Evolutionary conservation across 2,888 invertebrate genomes (phyloP).

Genomic region (Copidosoma aretas): DNA sequence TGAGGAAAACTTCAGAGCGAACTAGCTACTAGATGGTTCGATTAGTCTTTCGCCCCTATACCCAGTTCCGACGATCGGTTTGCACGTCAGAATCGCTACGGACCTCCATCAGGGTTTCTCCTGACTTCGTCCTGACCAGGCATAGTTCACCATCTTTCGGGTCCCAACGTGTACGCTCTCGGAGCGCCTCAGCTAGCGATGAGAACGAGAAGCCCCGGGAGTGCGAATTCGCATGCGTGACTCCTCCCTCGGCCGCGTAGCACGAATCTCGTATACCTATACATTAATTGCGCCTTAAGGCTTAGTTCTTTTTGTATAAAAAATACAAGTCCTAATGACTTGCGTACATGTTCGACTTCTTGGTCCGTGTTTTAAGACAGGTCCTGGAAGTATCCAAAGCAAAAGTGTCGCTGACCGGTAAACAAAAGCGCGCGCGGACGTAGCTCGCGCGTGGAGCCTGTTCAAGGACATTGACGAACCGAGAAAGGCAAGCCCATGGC

Average conservation of each 20-base stretch:
- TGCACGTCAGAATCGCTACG: slow-evolving; percentile 80
- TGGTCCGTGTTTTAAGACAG: no score
- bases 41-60: slow-evolving; percentile 69
- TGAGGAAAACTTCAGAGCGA: slow-evolving; percentile 51
- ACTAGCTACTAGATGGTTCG: slow-evolving; percentile 54
- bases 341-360: no score
- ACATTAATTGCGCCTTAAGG: no score
- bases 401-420: no score
- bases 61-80: slow-evolving; percentile 72
- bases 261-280: no score
- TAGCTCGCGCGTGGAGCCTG: no score
- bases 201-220: slow-evolving; percentile 66
- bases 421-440: no score
- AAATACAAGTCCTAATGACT: no score
- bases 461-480: no score
- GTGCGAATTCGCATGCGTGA: slow-evolving; percentile 64
- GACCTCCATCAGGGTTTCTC: slow-evolving; percentile 76
- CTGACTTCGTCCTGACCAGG: slow-evolving; percentile 75
- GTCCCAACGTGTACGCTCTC: slow-evolving; percentile 72
- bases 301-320: no score
- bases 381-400: no score
- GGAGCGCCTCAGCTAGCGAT: slow-evolving; percentile 64
- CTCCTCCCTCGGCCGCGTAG: slow-evolving; percentile 64
- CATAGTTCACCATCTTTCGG: slow-evolving; percentile 74
- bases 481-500: no score